Conservation (phyloP, 2,113 vertebrate species). For the Engraulis encrasicolus region DNA sequence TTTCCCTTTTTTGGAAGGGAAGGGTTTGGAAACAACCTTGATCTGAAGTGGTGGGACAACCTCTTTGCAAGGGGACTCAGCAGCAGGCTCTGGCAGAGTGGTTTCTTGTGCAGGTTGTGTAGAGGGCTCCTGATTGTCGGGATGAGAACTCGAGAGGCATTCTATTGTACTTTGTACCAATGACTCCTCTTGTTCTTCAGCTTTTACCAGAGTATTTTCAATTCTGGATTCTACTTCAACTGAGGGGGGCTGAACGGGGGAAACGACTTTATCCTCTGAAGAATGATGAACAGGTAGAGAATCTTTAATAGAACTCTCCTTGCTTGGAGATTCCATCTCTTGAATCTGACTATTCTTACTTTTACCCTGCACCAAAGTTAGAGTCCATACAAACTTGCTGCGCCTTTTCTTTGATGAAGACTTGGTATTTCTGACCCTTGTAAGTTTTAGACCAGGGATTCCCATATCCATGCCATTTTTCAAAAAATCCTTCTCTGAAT, state of each 20-base stretch:
- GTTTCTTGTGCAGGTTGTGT: conserved; percentile 57
- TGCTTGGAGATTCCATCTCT: conserved; percentile 42
- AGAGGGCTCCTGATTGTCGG: conserved; percentile 47
- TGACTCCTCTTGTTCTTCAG: neutral
- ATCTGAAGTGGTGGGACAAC: conserved; percentile 74
- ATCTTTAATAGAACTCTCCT: conserved; percentile 42
- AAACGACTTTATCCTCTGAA: neutral
- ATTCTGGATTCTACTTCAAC: conserved; percentile 10
- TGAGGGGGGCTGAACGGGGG: neutral
- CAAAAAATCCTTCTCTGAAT: conserved; percentile 48
- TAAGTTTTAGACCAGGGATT: conserved; percentile 73
- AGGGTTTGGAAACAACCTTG: conserved; percentile 76
- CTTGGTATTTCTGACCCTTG: conserved; percentile 74
- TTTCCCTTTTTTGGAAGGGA: conserved; percentile 74
- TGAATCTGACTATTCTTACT: conserved; percentile 40
- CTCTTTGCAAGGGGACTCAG: conserved; percentile 49
- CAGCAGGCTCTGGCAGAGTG: conserved; percentile 48
- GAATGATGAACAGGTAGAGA: neutral
- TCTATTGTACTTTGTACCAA: neutral
- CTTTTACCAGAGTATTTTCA: neutral
- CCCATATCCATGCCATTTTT: conserved; percentile 56
- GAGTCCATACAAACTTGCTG: conserved; percentile 76
- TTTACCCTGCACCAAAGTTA: conserved; percentile 68
- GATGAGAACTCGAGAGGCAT: neutral
- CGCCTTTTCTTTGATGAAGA: conserved; percentile 72